Evolutionary conservation across 2,888 invertebrate species (phyloP), one percentile per base, ranked within the genome.

Genomic region (Limnephilus auricula): DNA sequence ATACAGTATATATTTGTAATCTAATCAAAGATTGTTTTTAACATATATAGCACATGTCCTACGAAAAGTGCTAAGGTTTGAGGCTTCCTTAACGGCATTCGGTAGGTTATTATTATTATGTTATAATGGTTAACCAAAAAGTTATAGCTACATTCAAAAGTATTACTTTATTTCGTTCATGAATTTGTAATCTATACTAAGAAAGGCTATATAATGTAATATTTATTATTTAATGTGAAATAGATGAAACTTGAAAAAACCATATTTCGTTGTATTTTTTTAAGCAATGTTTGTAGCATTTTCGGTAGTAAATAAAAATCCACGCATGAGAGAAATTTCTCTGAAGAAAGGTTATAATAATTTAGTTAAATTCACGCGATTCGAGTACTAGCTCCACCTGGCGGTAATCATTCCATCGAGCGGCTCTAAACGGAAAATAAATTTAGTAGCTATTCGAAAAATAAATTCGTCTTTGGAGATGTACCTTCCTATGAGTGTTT

Each of bases 331-430:
- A n/a, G n/a, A n/a, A n/a, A 65, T 65, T 65, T 65, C 25, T 65
- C 65, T 25, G 65, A 65, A 65, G n/a, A 65, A 65, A 65, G 82
- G 82, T 37, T 37, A 82, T 34, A n/a, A n/a, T n/a, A n/a, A n/a
- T 82, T 82, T 34, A 34, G n/a, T n/a, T n/a, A 82, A 34, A 82
- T 82, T 34, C 34, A 31, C 15, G 15, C 25, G 82, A 82, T n/a
- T n/a, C n/a, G n/a, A n/a, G n/a, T 34, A 34, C 82, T 82, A 9
- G 34, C 82, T 34, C 25, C 82, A 82, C 82, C 82, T 82, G 82
- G 82, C 82, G 82, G 82, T 82, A 34, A 82, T 34, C 82, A 25
- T 25, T 82, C 82, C 34, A 82, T 34, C 82, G 25, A 82, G 32
- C 82, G 82, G 32, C 82, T 82, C 82, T 34, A 37, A 34, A 65